Base-by-base conservation (phyloP, 2,113 vertebrate genomes). In the Stercorarius parasiticus region DNA sequence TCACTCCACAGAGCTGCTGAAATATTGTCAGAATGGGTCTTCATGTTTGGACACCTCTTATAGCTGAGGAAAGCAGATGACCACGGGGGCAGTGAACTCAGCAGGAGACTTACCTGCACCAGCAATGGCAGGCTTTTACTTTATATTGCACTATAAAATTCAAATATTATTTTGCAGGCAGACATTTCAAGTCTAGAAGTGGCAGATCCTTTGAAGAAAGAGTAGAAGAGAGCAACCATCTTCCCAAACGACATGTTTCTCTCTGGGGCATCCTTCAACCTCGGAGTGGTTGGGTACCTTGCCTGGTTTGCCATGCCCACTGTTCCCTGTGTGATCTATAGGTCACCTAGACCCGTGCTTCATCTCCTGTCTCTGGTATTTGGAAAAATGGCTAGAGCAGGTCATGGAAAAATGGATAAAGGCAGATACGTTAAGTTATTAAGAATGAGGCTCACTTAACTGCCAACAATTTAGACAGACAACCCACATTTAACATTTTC, bases 201-300 rank as follows among this genome's bases (percentile, higher is more conserved):
- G 53, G 78, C 18, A 65, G 15, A 79, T 18, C 9, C 55, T 82
- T 53, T n/a, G 73, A 55, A 76, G 42, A 25, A 53, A 40, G 25
- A n/a, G 21, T 5, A 70, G 17, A 42, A 86, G 25, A 82, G 73
- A 66, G 15, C 42, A 70, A 49, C 38, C 11, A 65, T 13, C 79
- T 88, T 79, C 47, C 50, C 78, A 82, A 30, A 79, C 0, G 22
- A 43, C 42, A 47, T 0, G 4, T 61, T 91, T 72, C n/a, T 55
- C 47, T 62, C 50, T 0, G 3, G 78, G 40, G 11, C 36, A 43
- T 36, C 59, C 49, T 43, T 64, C 43, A 82, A 5, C 26, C 36
- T 50, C 30, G 0, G 0, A 66, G 59, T n/a, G 62, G 69, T 5
- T 1, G 1, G 19, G 21, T 10, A 27, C 26, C 27, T 32, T 14